Base-by-base conservation (phyloP, 2,797 vertebrate species). In the Loris lydekkerianus region DNA sequence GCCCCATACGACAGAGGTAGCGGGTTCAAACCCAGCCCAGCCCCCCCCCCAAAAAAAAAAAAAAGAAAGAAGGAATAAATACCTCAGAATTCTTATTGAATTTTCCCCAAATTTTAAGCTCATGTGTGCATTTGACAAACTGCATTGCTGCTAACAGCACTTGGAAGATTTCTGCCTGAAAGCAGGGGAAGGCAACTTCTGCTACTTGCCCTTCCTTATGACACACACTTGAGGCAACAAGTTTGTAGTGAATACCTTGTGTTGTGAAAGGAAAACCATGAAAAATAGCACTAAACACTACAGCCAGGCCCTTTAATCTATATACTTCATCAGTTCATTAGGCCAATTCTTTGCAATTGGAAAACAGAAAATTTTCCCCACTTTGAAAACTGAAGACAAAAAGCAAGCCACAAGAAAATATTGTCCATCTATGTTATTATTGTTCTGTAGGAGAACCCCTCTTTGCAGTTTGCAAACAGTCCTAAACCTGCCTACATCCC, bases 341-440 rank as follows among this genome's bases (percentile, higher is more conserved):
- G 2, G 1, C 14, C 40, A 81, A 37, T 34, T 93, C 25, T 93
- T 94, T 91, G 29, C 72, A 78, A 58, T 18, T 49, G 27, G 70
- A 96, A 93, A 92, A 21, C 2, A 29, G 5, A 95, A 92, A 89
- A 63, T 13, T 69, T 65, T 72, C 67, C 21, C 29, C 58, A 69
- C 15, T 90, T 67, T 67, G 43, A 43, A 94, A 90, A 89, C 8
- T 87, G 25, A 63, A 82, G 94, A 86, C 17, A 73, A 76, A 96
- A 83, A 83, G 5, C 2, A 72, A 80, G 5, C 15, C 88, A 1
- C 3, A 82, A 76, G 29, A 58, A 73, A 82, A 73, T 8, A 2
- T 21, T 27, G 21, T 10, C 15, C 49, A 20, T n/a, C 14, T 11
- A 21, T 6, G 21, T 72, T 56, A 43, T 46, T 46, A 46, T 10